These are phyloP conservation scores for Pyrgus malvae DNA, from an alignment of 2,888 invertebrate species.

Conservation along the genomic window DNA sequence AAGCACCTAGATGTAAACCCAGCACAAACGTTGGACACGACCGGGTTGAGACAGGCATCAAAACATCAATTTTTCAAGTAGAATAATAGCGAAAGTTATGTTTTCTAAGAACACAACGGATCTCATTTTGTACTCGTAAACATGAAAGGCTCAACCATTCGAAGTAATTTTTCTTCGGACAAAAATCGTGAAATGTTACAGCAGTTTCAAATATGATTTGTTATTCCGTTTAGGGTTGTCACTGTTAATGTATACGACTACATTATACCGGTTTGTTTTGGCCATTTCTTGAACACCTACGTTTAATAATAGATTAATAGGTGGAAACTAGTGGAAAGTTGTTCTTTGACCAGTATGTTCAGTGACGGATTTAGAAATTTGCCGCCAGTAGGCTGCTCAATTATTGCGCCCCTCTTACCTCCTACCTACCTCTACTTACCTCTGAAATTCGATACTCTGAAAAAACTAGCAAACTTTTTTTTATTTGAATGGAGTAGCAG, in stretches of 20 bases:
- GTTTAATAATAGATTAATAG: too few species aligned
- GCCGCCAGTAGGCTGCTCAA: too few species aligned
- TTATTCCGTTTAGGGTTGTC: slow-evolving; percentile 8
- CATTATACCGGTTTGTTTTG: not conserved
- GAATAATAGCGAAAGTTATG: slow-evolving; percentile 34
- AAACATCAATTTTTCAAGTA: slow-evolving; percentile 44
- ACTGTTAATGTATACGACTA: not conserved
- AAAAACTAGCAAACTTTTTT: too few species aligned
- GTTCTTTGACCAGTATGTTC: too few species aligned
- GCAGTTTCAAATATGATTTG: slow-evolving; percentile 19
- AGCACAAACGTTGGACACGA: slow-evolving; percentile 5
- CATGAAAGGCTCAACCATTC: slow-evolving; percentile 36
- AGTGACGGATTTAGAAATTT: too few species aligned
- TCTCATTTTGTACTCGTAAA: slow-evolving; percentile 27
- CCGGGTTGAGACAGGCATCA: slow-evolving; percentile 18
- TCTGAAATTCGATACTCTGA: too few species aligned
- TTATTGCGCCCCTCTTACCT: too few species aligned
- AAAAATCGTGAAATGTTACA: slow-evolving; percentile 26
- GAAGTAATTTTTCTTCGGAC: slow-evolving; percentile 51
- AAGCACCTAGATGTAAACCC: not conserved
- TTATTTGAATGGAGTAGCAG: too few species aligned
- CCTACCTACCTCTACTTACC: too few species aligned
- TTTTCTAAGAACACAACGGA: slow-evolving; percentile 28
- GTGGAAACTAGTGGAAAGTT: too few species aligned
- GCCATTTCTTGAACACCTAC: too few species aligned